Percentiles rank a stretch among this genome's conserved stretches.
These are phyloP conservation scores for Apostichopus japonicus DNA, from an alignment of 35 echinoderm and acorn worm genomes.

Conservation along the genomic window DNA sequence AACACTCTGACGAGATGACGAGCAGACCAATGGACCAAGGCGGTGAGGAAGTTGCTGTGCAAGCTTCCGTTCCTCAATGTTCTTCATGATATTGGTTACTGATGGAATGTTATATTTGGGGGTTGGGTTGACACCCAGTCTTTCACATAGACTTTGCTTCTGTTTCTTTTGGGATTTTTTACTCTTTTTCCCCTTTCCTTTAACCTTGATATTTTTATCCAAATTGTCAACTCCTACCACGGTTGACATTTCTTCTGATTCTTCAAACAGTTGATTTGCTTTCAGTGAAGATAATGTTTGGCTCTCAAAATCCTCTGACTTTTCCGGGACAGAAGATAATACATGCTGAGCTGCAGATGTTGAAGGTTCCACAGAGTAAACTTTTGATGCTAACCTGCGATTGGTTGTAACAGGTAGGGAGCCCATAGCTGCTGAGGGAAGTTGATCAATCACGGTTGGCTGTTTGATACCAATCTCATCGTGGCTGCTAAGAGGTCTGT, in stretches of 20 bases:
- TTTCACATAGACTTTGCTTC: neutral
- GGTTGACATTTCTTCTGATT: too few relatives aligned
- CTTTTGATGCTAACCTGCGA: neutral
- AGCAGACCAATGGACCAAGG: neutral
- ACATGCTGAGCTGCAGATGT: neutral
- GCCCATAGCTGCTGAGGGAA: neutral
- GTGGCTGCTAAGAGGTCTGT: neutral
- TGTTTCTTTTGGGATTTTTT: neutral
- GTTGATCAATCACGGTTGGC: neutral
- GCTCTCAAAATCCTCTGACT: neutral
- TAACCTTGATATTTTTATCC: neutral
- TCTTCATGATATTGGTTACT: neutral
- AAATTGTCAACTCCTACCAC: too few relatives aligned
- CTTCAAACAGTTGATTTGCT: too few relatives aligned
- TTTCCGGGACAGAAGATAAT: neutral
- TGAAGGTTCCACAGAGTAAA: neutral
- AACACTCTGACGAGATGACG: too few relatives aligned
- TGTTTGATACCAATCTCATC: neutral
- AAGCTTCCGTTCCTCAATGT: too few relatives aligned
- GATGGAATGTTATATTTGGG: neutral
- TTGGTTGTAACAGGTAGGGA: neutral
- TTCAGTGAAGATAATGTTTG: too few relatives aligned
- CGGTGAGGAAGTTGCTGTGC: neutral
- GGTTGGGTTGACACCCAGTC: neutral
- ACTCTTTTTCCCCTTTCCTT: neutral